Evolutionary conservation across 1,140 invertebrate species (phyloP).

Genomic region (Microplitis mediator): DNA sequence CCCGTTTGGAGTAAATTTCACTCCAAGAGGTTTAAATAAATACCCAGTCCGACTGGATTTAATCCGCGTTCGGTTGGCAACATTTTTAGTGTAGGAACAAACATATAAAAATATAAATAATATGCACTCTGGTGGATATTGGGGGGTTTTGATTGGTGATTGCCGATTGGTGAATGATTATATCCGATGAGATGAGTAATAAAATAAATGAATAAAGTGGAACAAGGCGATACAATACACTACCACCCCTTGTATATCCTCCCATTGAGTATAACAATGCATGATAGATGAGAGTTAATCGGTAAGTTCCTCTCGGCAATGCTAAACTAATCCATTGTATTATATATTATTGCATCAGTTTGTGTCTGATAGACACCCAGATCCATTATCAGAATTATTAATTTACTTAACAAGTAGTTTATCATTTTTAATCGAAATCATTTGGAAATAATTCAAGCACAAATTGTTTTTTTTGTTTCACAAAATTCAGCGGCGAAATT

Average conservation of each 20-base stretch:
- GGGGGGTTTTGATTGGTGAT: too few relatives aligned
- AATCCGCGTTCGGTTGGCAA: too few relatives aligned
- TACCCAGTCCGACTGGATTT: too few relatives aligned
- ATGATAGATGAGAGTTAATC: constrained; percentile 61
- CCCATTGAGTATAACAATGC: constrained; percentile 61
- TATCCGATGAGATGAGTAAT: constrained; percentile 36
- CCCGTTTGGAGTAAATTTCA: too few relatives aligned
- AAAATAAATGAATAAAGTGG: constrained; percentile 42
- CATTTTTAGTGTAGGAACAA: not conserved
- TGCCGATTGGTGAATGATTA: not conserved
- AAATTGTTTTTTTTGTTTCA: too few relatives aligned
- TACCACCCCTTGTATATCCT: constrained; percentile 46
- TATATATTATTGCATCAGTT: constrained; percentile 33
- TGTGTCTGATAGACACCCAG: not conserved
- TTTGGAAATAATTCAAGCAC: too few relatives aligned
- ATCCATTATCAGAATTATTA: not conserved
- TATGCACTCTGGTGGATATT: not conserved
- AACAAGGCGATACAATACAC: constrained; percentile 18
- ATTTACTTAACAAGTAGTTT: too few relatives aligned
- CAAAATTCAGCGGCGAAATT: too few relatives aligned
- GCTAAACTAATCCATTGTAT: constrained; percentile 51
- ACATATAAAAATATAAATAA: not conserved
- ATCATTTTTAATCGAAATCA: too few relatives aligned
- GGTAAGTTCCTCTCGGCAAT: constrained; percentile 57
- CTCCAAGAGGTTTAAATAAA: too few relatives aligned